Conservation (phyloP, 2,113 vertebrate species). For the Loxodonta africana region DNA sequence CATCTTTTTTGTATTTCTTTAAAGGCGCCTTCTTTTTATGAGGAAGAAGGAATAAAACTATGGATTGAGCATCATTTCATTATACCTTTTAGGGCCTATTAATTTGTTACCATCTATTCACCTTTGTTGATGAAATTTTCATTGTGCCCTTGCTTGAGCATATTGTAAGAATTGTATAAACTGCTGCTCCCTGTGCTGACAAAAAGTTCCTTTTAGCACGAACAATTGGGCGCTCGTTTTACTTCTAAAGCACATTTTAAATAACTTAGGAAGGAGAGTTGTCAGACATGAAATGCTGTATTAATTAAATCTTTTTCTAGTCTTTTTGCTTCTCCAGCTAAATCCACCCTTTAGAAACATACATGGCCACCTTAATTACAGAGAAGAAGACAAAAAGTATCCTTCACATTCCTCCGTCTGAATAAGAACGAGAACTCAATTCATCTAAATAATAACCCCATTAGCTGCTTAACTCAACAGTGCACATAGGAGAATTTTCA, state of each 20-base stretch:
- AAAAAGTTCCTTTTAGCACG: conserved; percentile 91
- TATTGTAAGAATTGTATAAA: conserved; percentile 93
- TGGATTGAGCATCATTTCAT: conserved; percentile 85
- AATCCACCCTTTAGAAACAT: conserved; percentile 95
- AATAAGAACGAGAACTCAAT: conserved; percentile 94
- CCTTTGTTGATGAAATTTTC: conserved; percentile 97
- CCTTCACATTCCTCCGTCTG: conserved; percentile 98
- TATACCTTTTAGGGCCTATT: conserved; percentile 87
- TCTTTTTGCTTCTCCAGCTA: conserved; percentile 94
- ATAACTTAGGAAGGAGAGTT: conserved; percentile 95
- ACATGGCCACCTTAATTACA: conserved; percentile 96
- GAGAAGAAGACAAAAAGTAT: conserved; percentile 96
- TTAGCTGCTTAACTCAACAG: conserved; percentile 98
- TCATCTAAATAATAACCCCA: conserved; percentile 95
- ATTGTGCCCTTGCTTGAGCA: conserved; percentile 95
- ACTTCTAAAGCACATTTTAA: conserved; percentile 92
- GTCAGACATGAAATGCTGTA: conserved; percentile 96
- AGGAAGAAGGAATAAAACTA: conserved; percentile 83
- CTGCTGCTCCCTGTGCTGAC: conserved; percentile 89
- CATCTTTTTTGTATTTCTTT: conserved; percentile 86
- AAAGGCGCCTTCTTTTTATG: conserved; percentile 89
- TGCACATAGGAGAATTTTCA: conserved; percentile 93
- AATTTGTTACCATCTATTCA: conserved; percentile 95
- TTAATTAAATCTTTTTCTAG: conserved; percentile 98
- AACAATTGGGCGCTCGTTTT: conserved; percentile 90